phyloP scores from a whole-genome alignment of 2,113 vertebrate species.

The Bothrops jararaca region DNA sequence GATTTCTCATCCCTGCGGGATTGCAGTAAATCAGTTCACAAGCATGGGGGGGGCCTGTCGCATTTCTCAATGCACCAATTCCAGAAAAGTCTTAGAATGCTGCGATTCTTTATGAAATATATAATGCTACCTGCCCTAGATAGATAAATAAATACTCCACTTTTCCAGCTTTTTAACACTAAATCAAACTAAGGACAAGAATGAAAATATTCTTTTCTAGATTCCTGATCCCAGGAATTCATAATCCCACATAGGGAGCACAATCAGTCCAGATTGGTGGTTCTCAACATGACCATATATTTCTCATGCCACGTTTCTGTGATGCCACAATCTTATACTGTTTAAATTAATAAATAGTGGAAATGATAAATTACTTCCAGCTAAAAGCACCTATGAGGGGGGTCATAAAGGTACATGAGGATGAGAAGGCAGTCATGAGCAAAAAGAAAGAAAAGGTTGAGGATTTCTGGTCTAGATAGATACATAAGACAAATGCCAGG shows the following conservation, averaged over 20 bases:
- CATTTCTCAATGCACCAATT: background rate
- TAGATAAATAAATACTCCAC: background rate
- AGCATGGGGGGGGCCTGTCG: background rate
- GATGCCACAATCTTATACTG: background rate
- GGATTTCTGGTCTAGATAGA: background rate
- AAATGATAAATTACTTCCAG: background rate
- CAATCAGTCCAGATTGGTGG: background rate
- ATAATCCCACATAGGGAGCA: background rate
- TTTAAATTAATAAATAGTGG: background rate
- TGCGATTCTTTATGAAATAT: background rate
- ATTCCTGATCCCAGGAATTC: background rate
- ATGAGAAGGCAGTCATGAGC: background rate
- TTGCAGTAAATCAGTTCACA: background rate
- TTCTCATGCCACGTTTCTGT: background rate
- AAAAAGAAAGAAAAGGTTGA: background rate
- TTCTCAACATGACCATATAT: background rate
- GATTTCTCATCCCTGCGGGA: background rate
- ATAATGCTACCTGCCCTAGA: background rate
- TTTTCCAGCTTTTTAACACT: background rate
- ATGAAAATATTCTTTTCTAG: background rate
- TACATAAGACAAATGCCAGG: background rate
- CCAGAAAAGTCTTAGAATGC: background rate
- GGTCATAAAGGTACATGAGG: background rate
- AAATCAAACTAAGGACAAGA: background rate
- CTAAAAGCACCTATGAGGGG: background rate